phyloP scores from a whole-genome alignment of 2,888 invertebrate species.

The Caenorhabditis afra region DNA sequence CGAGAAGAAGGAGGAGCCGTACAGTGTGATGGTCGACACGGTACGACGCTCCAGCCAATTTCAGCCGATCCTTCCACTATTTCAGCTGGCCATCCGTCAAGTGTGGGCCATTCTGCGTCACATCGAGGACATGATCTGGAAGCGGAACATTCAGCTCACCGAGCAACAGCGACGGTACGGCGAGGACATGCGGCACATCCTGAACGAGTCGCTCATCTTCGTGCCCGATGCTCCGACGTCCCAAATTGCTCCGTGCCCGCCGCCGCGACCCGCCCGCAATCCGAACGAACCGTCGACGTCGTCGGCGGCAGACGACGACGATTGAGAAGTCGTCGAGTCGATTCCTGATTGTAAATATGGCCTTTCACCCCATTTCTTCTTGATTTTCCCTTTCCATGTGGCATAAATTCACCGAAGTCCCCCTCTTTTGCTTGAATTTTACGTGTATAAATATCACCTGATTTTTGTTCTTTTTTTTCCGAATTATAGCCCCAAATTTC shows the following conservation, averaged over 20 bases:
- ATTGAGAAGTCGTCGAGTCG: background rate
- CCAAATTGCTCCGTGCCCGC: too few species aligned
- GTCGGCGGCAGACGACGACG: too few species aligned
- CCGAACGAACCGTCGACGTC: too few species aligned
- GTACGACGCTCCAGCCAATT: slow-evolving; percentile 52
- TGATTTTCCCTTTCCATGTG: background rate
- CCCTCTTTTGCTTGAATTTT: background rate
- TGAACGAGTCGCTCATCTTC: slow-evolving; percentile 50
- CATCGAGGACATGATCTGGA: slow-evolving; percentile 52
- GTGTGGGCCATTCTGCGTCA: slow-evolving; percentile 56
- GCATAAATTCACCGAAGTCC: slow-evolving; percentile 5
- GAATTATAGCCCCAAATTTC: too few species aligned
- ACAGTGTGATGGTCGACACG: slow-evolving; percentile 63
- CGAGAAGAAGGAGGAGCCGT: slow-evolving; percentile 70
- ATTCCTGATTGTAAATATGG: slow-evolving; percentile 27
- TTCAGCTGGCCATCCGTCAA: slow-evolving; percentile 51
- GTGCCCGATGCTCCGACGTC: background rate
- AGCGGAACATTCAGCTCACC: slow-evolving; percentile 36
- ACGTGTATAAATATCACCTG: slow-evolving; percentile 14
- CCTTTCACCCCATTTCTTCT: background rate
- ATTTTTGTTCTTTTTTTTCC: background rate
- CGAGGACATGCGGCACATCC: slow-evolving; percentile 12
- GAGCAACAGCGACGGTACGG: slow-evolving; percentile 40
- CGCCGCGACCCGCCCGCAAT: too few species aligned
- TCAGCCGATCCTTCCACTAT: slow-evolving; percentile 9